Percentiles rank a stretch among this genome's conserved stretches.
These are phyloP conservation scores for Cherax quadricarinatus DNA, from an alignment of 1,140 invertebrate genomes.

Conservation along the genomic window DNA sequence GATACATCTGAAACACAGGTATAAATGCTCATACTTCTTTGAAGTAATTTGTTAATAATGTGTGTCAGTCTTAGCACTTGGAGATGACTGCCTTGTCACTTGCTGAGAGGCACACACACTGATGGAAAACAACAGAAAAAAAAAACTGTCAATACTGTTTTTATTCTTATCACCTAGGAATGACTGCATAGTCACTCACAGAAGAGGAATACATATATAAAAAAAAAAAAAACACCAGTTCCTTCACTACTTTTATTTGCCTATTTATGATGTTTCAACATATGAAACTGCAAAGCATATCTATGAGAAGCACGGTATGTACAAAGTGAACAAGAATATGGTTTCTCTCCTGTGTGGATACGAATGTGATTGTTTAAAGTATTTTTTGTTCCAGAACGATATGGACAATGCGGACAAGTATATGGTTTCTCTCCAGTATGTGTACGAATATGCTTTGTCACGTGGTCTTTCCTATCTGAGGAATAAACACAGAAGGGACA, in stretches of 20 bases:
- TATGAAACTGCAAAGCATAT: constrained; percentile 33
- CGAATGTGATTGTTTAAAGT: constrained; percentile 44
- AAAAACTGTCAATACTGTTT: too few relatives aligned
- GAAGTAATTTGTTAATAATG: too few relatives aligned
- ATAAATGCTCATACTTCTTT: too few relatives aligned
- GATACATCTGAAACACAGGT: too few relatives aligned
- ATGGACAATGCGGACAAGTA: constrained; percentile 42
- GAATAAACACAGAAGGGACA: constrained; percentile 56
- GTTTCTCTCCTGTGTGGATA: constrained; percentile 49
- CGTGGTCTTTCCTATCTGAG: constrained; percentile 42
- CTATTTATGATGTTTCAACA: constrained; percentile 36
- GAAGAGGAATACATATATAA: not conserved
- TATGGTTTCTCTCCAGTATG: constrained; percentile 55
- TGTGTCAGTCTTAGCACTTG: too few relatives aligned
- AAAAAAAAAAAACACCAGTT: not conserved
- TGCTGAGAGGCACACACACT: too few relatives aligned
- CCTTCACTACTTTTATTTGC: not conserved
- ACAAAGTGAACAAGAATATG: constrained; percentile 27
- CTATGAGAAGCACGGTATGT: constrained; percentile 35
- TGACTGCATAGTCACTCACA: too few relatives aligned
- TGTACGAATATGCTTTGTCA: constrained; percentile 46
- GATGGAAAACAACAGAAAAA: too few relatives aligned
- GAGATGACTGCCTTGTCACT: too few relatives aligned
- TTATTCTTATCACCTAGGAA: too few relatives aligned
- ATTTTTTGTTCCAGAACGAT: constrained; percentile 36